Conservation (phyloP, 2,888 invertebrate genomes). For the Hirtodrosophila confusa region DNA sequence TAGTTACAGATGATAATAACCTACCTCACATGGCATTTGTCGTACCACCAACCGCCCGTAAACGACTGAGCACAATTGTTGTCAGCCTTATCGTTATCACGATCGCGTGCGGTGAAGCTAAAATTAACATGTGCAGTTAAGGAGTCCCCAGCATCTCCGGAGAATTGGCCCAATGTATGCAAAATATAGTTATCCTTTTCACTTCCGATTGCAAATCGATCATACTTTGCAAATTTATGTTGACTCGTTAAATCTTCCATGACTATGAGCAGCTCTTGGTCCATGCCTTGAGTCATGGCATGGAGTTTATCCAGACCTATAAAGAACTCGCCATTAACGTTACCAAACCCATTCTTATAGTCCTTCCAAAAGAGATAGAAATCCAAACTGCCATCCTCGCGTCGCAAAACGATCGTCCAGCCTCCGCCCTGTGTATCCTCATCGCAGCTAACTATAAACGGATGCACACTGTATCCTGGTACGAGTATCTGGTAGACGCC, state of each 20-base stretch:
- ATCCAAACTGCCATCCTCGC: conserved; percentile 88
- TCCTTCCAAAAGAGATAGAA: conserved; percentile 88
- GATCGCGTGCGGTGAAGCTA: conserved; percentile 88
- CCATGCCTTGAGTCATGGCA: conserved; percentile 80
- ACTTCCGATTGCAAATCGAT: conserved; percentile 87
- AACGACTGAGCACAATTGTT: conserved; percentile 88
- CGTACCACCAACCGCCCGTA: conserved; percentile 90
- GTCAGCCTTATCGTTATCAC: conserved; percentile 88
- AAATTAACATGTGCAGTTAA: conserved; percentile 87
- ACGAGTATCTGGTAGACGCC: conserved; percentile 88
- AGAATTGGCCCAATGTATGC: conserved; percentile 87
- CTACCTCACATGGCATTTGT: conserved; percentile 87
- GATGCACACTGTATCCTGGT: conserved; percentile 84
- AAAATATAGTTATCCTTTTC: conserved; percentile 88
- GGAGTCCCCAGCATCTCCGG: conserved; percentile 88
- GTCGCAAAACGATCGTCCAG: conserved; percentile 89
- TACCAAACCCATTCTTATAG: conserved; percentile 87
- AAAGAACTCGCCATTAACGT: conserved; percentile 89
- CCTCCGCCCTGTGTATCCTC: conserved; percentile 86
- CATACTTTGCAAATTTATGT: conserved; percentile 86
- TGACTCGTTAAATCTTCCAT: conserved; percentile 86
- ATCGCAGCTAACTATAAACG: conserved; percentile 86
- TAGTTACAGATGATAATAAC: neutral
- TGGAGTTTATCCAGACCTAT: conserved; percentile 88
- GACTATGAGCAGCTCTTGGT: conserved; percentile 87